Evolutionary conservation across 1,140 invertebrate genomes (phyloP), one percentile per base, ranked within the genome.

Genomic region (Pseudomyrmex gracilis): DNA sequence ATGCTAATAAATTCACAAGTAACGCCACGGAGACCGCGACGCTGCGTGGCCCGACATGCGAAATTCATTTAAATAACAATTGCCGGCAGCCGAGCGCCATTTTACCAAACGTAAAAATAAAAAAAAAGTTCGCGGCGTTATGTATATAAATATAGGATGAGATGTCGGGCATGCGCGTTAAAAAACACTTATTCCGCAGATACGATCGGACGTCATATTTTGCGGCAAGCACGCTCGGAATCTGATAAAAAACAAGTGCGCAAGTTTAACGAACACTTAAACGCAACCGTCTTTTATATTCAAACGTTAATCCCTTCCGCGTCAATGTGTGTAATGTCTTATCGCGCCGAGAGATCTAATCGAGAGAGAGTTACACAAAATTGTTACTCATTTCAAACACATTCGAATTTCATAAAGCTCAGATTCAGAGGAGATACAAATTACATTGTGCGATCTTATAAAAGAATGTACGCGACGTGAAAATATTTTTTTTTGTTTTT

Each of bases 41-140:
- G 57, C 57, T 64, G 61, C 73, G 82, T 87, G 34, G 85, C 43
- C 58, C 15, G 57, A 67, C 47, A 82, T 82, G 70, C 53, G 47
- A 88, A 85, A 88, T 88, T 87, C 70, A 87, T 87, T 88, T 74
- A 82, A 88, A 88, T 88, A 84, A 74, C 55, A 74, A 87, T 74
- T 66, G 66, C 58, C 15, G 61, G 61, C 10, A 24, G 22, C 24
- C 34, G 7, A 63, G 43, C 17, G 15, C 10, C 43, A 53, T 85
- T 87, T 87, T 47, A 77, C 45, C 47, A 73, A 64, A 64, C 51
- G 68, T 76, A 76, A 77, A 71, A 85, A 85, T 82, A 83, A 83
- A 77, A 55, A 83, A 83, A 77, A 55, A 57, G 22, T 55, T 34
- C 7, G 34, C 34, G 34, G 60, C 24, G 55, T 13, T 34, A 2